Conservation (phyloP, 2,888 invertebrate species). For the Halictus quadricinctus region DNA sequence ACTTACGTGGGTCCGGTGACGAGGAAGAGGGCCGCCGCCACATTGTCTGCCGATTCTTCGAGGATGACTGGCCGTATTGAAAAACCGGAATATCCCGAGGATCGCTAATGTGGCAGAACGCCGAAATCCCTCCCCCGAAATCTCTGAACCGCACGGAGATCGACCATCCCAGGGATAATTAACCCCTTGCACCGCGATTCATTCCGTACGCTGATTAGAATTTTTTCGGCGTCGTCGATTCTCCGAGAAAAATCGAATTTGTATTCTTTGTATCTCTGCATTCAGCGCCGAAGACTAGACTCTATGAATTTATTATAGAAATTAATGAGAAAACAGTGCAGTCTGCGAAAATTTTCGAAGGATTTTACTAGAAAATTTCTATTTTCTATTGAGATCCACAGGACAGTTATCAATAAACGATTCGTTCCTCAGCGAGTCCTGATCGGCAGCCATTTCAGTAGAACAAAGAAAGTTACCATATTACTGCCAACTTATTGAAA, state of each 20-base stretch:
- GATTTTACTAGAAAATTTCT: not conserved
- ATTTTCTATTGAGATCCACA: no score
- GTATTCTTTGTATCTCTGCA: no score
- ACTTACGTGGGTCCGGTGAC: conserved; percentile 67
- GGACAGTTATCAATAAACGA: no score
- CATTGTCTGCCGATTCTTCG: conserved; percentile 81
- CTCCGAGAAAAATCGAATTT: not conserved
- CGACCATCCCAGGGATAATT: not conserved
- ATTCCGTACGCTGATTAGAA: conserved; percentile 5
- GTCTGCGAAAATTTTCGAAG: no score
- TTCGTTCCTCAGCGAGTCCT: no score
- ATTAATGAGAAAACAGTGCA: not conserved
- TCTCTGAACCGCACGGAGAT: conserved; percentile 27
- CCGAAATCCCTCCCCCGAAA: conserved; percentile 75
- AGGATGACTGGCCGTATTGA: conserved; percentile 80
- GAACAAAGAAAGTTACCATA: no score
- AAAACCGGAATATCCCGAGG: conserved; percentile 71
- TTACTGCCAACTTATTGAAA: no score
- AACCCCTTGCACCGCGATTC: not conserved
- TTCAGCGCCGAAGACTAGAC: no score
- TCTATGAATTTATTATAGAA: not conserved
- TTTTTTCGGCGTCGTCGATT: not conserved
- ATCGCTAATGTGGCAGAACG: conserved; percentile 78
- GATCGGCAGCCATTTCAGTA: no score
- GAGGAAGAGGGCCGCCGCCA: conserved; percentile 72